Percentiles rank a stretch among this genome's conserved stretches.
Conservation (phyloP, 1,140 invertebrate genomes). For the Tribolium castaneum region DNA sequence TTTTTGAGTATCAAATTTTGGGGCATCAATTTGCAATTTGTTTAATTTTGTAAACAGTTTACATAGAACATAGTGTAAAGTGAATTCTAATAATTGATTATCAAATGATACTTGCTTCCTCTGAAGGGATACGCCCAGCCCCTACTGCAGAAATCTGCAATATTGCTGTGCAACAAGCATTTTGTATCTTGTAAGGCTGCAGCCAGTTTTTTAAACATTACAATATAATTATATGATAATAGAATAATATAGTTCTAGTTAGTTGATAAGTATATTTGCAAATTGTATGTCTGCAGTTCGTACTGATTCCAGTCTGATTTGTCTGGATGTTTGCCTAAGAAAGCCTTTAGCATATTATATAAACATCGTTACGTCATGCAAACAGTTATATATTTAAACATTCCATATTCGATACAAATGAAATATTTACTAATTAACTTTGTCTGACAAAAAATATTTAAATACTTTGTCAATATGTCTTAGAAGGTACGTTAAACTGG, state of each 20-base stretch:
- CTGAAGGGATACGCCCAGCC: conserved; percentile 43
- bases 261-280: conserved; percentile 60
- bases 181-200: conserved; percentile 58
- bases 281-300: conserved; percentile 57
- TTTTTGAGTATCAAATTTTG: conserved; percentile 28
- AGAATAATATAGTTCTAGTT: conserved; percentile 58
- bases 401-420: conserved; percentile 58
- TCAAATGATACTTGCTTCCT: conserved; percentile 55
- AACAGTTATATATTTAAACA: conserved; percentile 59
- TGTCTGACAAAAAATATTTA: conserved; percentile 53
- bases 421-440: conserved; percentile 56
- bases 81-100: conserved; percentile 51
- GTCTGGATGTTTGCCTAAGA: conserved; percentile 62
- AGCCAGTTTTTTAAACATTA: conserved; percentile 59
- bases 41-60: conserved; percentile 25
- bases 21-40: conserved; percentile 16
- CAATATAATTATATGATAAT: conserved; percentile 56
- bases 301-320: conserved; percentile 59
- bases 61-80: conserved; percentile 34
- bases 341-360: conserved; percentile 61
- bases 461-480: conserved; percentile 58
- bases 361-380: conserved; percentile 58
- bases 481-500: conserved; percentile 53
- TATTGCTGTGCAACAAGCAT: conserved; percentile 54
- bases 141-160: conserved; percentile 47